phyloP scores from a whole-genome alignment of 2,113 vertebrate genomes.

The Nannospalax galili region DNA sequence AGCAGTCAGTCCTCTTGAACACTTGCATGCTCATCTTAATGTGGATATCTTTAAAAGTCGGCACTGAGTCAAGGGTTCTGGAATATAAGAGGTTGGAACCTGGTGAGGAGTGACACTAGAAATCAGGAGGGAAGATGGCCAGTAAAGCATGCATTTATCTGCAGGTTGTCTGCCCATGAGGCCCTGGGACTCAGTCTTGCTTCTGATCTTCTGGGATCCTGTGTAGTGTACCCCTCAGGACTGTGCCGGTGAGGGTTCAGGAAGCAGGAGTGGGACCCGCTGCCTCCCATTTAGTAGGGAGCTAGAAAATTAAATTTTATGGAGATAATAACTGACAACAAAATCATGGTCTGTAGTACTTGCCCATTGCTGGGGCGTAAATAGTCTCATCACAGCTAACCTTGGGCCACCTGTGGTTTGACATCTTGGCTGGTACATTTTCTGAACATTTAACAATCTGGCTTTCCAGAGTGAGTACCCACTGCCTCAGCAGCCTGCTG shows the following conservation, averaged over 20 bases:
- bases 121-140: background rate
- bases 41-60: slow-evolving; percentile 8
- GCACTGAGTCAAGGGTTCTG: background rate
- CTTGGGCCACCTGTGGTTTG: background rate
- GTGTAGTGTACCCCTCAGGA: background rate
- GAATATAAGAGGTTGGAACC: background rate
- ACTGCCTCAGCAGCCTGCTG: background rate
- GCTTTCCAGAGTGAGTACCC: background rate
- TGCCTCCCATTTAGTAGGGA: background rate
- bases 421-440: background rate
- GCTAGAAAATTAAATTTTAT: slow-evolving; percentile 18
- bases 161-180: background rate
- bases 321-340: background rate
- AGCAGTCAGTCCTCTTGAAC: too few species aligned
- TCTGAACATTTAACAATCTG: background rate
- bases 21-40: background rate
- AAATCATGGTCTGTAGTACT: background rate
- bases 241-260: background rate
- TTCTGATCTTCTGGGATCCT: background rate
- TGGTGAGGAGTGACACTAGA: background rate
- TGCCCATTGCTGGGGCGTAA: background rate
- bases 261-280: background rate
- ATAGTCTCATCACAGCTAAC: background rate
- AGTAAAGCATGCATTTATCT: background rate
- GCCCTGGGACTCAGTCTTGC: background rate